Evolutionary conservation across 2,113 vertebrate species (phyloP), one percentile per base, ranked within the genome.

Genomic region (Poeciliopsis prolifica): DNA sequence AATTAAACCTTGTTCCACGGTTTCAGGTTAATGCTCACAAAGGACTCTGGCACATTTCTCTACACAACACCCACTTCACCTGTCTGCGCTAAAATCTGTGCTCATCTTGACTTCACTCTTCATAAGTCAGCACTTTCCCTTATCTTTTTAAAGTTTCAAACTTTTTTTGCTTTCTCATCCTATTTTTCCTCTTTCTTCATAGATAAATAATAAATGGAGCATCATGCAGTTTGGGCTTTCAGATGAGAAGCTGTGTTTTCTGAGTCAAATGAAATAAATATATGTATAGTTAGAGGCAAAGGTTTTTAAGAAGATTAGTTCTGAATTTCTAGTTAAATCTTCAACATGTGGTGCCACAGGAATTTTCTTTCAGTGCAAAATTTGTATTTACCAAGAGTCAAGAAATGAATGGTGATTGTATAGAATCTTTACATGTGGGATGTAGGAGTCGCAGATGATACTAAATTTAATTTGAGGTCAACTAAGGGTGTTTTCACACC

Each of bases 191-290:
- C 33, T 40, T 44, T 68, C 75, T 58, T 74, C 48, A 78, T 70
- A 82, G 74, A 87, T 91, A 81, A 92, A 92, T 92, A 84, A 92
- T 92, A 89, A 90, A 93, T 91, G 76, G 82, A 28, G 71, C 84
- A 81, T 86, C 83, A 67, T 81, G 79, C 81, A 85, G 77, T 84
- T 89, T 85, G 73, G 72, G 79, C 78, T 88, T 92, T 91, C 86
- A 88, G 86, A 88, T 26, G 75, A 92, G 85, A 84, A 83, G 88
- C 82, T 86, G 80, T 68, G 10, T 82, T 92, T 90, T 88, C 86
- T 80, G 81, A 92, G 81, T 87, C 90, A 90, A 89, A 88, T 72
- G 83, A 68, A 81, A 83, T 72, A 85, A 83, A 92, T 89, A 88
- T 78, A 76, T 82, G 69, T 83, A 63, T 33, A 68, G 80, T 88